Base-by-base conservation (phyloP, 2,888 invertebrate genomes). In the Ditula angustiorana region DNA sequence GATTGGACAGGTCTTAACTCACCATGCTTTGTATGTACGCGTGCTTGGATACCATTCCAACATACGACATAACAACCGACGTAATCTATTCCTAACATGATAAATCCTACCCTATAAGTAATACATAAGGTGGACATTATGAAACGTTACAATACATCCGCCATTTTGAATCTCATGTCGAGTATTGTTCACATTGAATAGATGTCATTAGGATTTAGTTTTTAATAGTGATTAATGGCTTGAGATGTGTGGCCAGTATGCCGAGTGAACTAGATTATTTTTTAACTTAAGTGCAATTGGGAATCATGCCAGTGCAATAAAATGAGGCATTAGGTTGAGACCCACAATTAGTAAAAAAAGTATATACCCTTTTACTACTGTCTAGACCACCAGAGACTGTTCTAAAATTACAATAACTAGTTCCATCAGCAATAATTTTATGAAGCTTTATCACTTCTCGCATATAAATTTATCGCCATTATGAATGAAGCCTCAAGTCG, bases 1-100 rank as follows among this genome's bases (percentile, higher is more conserved):
- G 91, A 92, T 92, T 92, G 88, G 83, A 82, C 79, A 80, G 85
- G 82, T 78, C 80, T 83, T 87, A 83, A 86, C 80, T 87, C 85
- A 87, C 85, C 75, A 74, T 69, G 83, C 84, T 87, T 86, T 87
- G 86, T 88, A 82, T 85, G 82, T 82, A 79, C 77, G 81, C 79
- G 81, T 46, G 46, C 46, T 41, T 41, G 41, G 4, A 0, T n/a
- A 11, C 23, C n/a, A n/a, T 13, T n/a, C n/a, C n/a, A n/a, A 41
- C 10, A 19, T 7, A 41, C 19, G 19, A 10, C 2, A 2, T 41
- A 35, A 37, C 19, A 10, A 41, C 41, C 41, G 8, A n/a, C n/a
- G n/a, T n/a, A n/a, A n/a, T n/a, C n/a, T n/a, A n/a, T n/a, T n/a
- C n/a, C n/a, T n/a, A n/a, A n/a, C n/a, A 41, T 19, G 10, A 16